Evolutionary conservation across 1,140 invertebrate genomes (phyloP), one percentile per base, ranked within the genome.

Genomic region (Phocides pigmalion): DNA sequence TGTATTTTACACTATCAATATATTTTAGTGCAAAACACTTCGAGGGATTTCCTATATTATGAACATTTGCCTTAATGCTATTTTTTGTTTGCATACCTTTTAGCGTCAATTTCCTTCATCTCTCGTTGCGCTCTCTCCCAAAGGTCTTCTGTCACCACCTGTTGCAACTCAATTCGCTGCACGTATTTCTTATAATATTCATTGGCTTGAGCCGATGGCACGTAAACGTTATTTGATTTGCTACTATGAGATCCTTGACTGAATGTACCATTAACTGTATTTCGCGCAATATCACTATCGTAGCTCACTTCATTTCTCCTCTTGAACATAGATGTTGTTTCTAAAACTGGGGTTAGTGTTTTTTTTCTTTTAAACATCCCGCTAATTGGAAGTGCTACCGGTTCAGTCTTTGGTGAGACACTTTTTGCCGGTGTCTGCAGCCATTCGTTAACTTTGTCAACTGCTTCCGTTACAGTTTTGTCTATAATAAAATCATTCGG

Each of bases 181-280:
- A 80, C 11, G 62, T 49, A 81, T 12, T 75, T 76, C 9, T 71
- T 69, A 35, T 85, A 87, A 64, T 78, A 84, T 16, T 81, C 72
- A 25, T 62, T 64, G 0, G 83, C 81, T 4, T 50, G 47, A 1
- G 42, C 4, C 0, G 82, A 79, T 12, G 85, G 85, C 14, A 62
- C 69, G 46, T 76, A 84, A 0, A 41, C 6, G 32, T 59, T 44
- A 20, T 62, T 37, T 12, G 3, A 42, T 17, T 15, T 49, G 3
- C 15, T 54, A n/a, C 6, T 16, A 16, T 25, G n/a, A n/a, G 14
- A 32, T 35, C 41, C 2, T 59, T 41, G 22, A 49, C 17, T 41
- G 14, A 64, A 44, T 15, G 32, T 0, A 39, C 17, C 61, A 12
- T 14, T 12, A 5, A n/a, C 3, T 6, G 11, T n/a, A 5, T 14